Base-by-base conservation (phyloP, 2,888 invertebrate genomes). In the Caradrina kadenii region DNA sequence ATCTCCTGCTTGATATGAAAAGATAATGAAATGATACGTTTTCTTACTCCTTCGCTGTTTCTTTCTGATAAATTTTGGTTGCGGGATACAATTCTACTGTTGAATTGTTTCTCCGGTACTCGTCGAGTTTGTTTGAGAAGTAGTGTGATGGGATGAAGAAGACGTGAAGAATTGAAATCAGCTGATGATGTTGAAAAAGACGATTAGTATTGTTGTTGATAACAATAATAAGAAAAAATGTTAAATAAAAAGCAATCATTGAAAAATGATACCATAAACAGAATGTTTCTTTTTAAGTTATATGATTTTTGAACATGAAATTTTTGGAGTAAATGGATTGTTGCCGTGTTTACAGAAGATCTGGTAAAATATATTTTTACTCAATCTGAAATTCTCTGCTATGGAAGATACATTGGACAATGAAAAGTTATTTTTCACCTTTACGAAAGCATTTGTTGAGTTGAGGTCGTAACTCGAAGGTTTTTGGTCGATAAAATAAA, bases 371-470 rank as follows among this genome's bases (percentile, higher is more conserved):
- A 70, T 70, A 73, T 82, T 72, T 64, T 67, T 64, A 59, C 50
- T 59, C 54, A 19, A 69, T 62, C 22, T 35, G 53, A 50, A 63
- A 76, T 64, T 68, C 56, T 39, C 22, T 19, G 26, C 42, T 19
- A 70, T 50, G 58, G 49, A 50, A 53, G 13, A 63, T 59, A 22
- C 22, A 50, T 63, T 35, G 65, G 53, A 82, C 68, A 80, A 80
- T 65, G 52, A 45, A 49, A 62, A 62, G 56, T 66, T 65, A 67
- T 79, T 75, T 79, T 56, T 63, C 63, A 63, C 21, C 53, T 59
- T 76, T 63, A 66, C 39, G 21, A 63, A 76, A 70, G 39, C 59
- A 35, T 81, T 76, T 53, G 63, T 67, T 81, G 63, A 55, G 62
- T 59, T 69, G 50, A n/a, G 26, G 13, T 59, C 54, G 58, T 50